These are phyloP conservation scores for Tragelaphus strepsiceros DNA, from an alignment of 2,113 vertebrate genomes.

Conservation along the genomic window DNA sequence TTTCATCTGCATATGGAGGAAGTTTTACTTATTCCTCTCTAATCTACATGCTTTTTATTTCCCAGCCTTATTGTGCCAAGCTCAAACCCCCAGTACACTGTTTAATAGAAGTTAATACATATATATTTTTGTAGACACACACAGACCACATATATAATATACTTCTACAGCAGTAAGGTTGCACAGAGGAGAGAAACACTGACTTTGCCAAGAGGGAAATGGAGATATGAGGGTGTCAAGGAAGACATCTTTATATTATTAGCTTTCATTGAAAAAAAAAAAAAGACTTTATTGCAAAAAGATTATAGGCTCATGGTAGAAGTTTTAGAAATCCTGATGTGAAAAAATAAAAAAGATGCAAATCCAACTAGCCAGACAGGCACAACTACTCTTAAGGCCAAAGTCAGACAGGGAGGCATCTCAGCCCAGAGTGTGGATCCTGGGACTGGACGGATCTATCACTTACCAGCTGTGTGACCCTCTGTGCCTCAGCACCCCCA, in stretches of 20 bases:
- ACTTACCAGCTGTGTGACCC: background rate
- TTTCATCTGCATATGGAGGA: background rate
- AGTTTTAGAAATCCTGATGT: background rate
- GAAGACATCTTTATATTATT: background rate
- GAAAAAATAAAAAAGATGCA: background rate
- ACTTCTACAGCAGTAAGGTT: background rate
- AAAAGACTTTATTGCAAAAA: background rate
- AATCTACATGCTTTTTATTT: background rate
- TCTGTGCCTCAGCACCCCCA: background rate
- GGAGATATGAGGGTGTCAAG: background rate
- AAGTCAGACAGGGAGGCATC: background rate
- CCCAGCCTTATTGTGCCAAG: background rate
- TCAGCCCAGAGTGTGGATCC: accelerated
- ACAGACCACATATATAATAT: background rate
- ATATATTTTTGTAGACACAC: background rate
- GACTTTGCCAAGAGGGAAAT: background rate
- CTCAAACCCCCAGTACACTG: background rate
- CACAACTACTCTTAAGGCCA: background rate
- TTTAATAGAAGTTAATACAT: background rate
- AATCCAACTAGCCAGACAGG: background rate
- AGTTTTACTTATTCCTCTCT: background rate
- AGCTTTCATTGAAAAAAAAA: background rate
- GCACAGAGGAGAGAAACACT: background rate
- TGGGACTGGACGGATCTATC: accelerated
- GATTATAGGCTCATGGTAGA: background rate